phyloP scores from a whole-genome alignment of 35 echinoderm and acorn worm species.

The Heliocidaris tuberculata region DNA sequence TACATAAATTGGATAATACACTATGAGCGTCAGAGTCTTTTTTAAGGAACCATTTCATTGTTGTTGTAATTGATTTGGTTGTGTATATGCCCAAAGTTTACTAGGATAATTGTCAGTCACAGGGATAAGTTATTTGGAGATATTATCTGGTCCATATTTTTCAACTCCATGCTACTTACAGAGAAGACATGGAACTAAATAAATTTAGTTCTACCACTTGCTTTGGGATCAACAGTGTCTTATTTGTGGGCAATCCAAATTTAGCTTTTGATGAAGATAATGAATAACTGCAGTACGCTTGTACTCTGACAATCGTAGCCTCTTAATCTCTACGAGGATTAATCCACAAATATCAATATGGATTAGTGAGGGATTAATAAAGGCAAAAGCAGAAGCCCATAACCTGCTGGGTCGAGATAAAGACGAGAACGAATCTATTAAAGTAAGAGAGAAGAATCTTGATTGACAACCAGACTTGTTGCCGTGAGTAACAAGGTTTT shows the following conservation, averaged over 20 bases:
- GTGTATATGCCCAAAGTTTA: neutral
- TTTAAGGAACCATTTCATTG: neutral
- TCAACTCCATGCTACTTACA: neutral
- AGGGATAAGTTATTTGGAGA: neutral
- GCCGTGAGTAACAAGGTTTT: constrained; percentile 26
- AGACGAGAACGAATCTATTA: neutral
- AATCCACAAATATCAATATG: neutral
- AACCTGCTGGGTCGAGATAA: neutral
- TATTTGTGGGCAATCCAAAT: neutral
- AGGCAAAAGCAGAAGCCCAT: neutral
- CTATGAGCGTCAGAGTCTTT: no score
- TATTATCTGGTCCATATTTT: no score
- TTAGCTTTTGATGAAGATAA: neutral
- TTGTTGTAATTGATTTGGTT: neutral
- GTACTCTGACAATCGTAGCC: neutral
- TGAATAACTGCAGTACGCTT: neutral
- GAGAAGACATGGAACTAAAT: neutral
- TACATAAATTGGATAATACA: no score
- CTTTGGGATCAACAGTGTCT: neutral
- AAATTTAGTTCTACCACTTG: neutral
- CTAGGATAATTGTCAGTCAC: neutral
- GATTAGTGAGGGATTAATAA: neutral
- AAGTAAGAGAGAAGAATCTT: neutral
- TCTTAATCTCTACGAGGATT: neutral
- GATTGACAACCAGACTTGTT: neutral